Base-by-base conservation (phyloP, 2,113 vertebrate species). In the Mesoclemmys tuberculata region DNA sequence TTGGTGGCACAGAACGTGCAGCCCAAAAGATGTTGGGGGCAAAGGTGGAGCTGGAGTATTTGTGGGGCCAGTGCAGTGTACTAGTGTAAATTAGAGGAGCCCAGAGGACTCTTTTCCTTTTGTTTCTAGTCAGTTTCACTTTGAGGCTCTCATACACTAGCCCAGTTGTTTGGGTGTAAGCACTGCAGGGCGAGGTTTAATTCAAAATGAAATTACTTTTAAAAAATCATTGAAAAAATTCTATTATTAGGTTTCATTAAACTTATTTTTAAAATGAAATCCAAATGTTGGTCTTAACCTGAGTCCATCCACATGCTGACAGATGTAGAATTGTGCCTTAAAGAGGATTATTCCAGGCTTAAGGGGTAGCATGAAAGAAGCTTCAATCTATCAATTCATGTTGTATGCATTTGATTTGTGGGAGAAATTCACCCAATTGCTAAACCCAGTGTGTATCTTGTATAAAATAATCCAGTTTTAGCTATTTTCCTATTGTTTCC, bases 331-430 rank as follows among this genome's bases (percentile, higher is more conserved):
- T 44, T 52, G 87, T 29, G 82, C 35, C 85, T 92, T 81, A 71
- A 85, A 87, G 38, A 74, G 56, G 49, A 58, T 52, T 7, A 1
- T 74, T 85, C 48, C 82, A 91, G 46, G 24, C 16, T 1, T 86
- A 88, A 90, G 81, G 74, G 12, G 4, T 51, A 79, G 56, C 80
- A 90, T 56, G 78, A 29, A 46, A 77, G 58, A 91, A 84, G n/a
- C 14, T 0, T 85, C 77, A 49, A 35, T 31, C 55, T 61, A 41
- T 80, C 78, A 77, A 19, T 80, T 82, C 35, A 38, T 89, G 31
- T 84, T 82, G 38, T 82, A 56, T 49, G 16, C 4, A 4, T 6
- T 35, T 79, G 55, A 29, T 52, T 77, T 87, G 58, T 0, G 3
- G 79, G 68, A 94, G 35, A 48, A 21, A 26, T 29, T 22, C 83